phyloP scores from a whole-genome alignment of 2,888 invertebrate species.

The Nematopogon swammerdamellus region DNA sequence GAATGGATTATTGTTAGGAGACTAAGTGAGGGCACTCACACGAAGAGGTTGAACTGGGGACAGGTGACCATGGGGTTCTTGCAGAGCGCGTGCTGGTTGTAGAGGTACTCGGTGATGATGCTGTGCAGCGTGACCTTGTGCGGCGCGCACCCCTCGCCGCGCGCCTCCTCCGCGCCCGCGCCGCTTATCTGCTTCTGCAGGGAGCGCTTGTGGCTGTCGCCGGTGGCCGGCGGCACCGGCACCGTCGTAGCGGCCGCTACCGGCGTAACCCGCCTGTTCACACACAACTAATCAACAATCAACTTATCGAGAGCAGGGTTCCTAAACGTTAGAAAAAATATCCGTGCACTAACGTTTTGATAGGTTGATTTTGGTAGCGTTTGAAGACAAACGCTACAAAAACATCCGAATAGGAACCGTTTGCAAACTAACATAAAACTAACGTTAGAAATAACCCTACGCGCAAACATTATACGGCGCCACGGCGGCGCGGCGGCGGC shows the following conservation, averaged over 20 bases:
- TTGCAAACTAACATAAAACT: too few species aligned
- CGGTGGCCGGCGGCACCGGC: constrained; percentile 8
- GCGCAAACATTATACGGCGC: too few species aligned
- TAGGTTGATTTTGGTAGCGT: too few species aligned
- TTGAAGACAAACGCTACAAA: too few species aligned
- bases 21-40: constrained; percentile 50
- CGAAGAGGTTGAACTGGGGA: constrained; percentile 92
- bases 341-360: too few species aligned
- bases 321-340: too few species aligned
- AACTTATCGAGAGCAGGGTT: not conserved
- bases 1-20: too few species aligned
- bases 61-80: constrained; percentile 97
- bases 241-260: constrained; percentile 12
- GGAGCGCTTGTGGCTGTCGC: constrained; percentile 36
- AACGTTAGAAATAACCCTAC: too few species aligned
- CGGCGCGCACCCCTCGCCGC: constrained; percentile 21
- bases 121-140: constrained; percentile 74
- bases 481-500: too few species aligned
- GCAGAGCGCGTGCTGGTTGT: constrained; percentile 97
- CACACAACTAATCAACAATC: not conserved
- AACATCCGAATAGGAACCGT: too few species aligned
- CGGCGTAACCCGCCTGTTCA: constrained; percentile 12
- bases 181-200: constrained; percentile 48
- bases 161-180: constrained; percentile 30
- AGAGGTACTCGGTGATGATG: constrained; percentile 94